Percentiles rank a stretch among this genome's conserved stretches.
Conservation (phyloP, 2,113 vertebrate genomes). For the Oryzias woworae region DNA sequence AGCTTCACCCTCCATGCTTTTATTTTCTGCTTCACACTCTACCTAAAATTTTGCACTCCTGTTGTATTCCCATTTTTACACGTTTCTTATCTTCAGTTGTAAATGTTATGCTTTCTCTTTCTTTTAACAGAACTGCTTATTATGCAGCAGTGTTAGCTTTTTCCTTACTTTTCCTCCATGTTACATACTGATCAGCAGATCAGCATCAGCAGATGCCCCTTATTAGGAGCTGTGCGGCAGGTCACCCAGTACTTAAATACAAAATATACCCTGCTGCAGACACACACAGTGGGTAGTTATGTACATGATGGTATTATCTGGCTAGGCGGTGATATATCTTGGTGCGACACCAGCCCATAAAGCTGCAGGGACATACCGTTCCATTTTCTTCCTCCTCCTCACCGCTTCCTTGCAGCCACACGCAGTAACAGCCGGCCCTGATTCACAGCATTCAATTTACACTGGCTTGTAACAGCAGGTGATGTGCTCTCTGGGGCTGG, state of each 20-base stretch:
- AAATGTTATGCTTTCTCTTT: constrained; percentile 7
- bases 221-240: constrained; percentile 63
- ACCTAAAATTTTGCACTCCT: constrained; percentile 24
- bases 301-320: constrained; percentile 69
- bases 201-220: constrained; percentile 59
- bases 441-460: constrained; percentile 76
- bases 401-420: constrained; percentile 52
- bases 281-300: constrained; percentile 48
- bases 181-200: constrained; percentile 34
- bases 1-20: constrained; percentile 59
- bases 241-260: constrained; percentile 57
- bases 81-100: constrained; percentile 17
- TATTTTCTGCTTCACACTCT: constrained; percentile 55
- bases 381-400: constrained; percentile 45
- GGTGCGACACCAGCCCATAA: constrained; percentile 61
- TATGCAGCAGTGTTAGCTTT: neutral
- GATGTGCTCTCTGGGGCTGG: constrained; percentile 58
- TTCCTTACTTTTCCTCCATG: constrained; percentile 28
- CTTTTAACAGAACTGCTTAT: constrained; percentile 6
- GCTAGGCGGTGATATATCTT: constrained; percentile 62
- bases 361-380: constrained; percentile 64
- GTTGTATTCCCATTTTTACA: constrained; percentile 29
- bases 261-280: constrained; percentile 43
- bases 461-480: constrained; percentile 63
- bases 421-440: constrained; percentile 61